Evolutionary conservation across 1,140 invertebrate genomes (phyloP).

Genomic region (Drosophila leontia): DNA sequence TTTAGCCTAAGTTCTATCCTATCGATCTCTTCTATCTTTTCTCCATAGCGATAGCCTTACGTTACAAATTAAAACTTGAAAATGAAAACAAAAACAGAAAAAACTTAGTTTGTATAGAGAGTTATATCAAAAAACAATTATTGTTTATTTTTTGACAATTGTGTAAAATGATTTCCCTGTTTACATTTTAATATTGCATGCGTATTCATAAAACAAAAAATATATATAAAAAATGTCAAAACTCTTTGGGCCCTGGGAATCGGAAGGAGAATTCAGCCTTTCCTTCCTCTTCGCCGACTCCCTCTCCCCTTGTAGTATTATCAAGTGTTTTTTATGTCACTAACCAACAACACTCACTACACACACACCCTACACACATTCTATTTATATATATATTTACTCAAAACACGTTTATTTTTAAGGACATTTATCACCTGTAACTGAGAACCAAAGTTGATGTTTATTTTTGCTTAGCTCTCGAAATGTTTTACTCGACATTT

Average conservation of each 20-base stretch:
- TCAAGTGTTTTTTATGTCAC: conserved; percentile 52
- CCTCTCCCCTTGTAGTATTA: conserved; percentile 16
- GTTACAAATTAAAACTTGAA: conserved; percentile 44
- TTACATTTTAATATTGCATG: conserved; percentile 59
- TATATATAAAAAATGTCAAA: background rate
- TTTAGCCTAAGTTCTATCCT: conserved; percentile 44
- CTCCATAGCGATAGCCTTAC: conserved; percentile 41
- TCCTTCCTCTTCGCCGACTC: background rate
- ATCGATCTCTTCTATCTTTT: conserved; percentile 18
- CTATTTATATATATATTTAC: conserved; percentile 24
- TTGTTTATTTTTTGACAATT: conserved; percentile 5
- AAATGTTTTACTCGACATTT: conserved; percentile 36
- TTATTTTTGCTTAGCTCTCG: conserved; percentile 46
- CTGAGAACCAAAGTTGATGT: conserved; percentile 33
- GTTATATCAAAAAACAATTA: conserved; percentile 31
- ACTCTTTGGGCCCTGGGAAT: background rate
- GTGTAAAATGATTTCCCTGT: conserved; percentile 42
- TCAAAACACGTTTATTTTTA: conserved; percentile 20
- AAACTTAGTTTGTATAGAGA: conserved; percentile 73
- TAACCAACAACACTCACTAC: conserved; percentile 34
- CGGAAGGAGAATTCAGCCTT: background rate
- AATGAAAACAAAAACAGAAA: conserved; percentile 48
- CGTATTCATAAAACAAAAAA: conserved; percentile 55
- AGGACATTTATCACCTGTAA: conserved; percentile 41
- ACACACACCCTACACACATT: background rate